These are phyloP conservation scores for Vanessa tameamea DNA, from an alignment of 1,140 invertebrate species.

Conservation along the genomic window DNA sequence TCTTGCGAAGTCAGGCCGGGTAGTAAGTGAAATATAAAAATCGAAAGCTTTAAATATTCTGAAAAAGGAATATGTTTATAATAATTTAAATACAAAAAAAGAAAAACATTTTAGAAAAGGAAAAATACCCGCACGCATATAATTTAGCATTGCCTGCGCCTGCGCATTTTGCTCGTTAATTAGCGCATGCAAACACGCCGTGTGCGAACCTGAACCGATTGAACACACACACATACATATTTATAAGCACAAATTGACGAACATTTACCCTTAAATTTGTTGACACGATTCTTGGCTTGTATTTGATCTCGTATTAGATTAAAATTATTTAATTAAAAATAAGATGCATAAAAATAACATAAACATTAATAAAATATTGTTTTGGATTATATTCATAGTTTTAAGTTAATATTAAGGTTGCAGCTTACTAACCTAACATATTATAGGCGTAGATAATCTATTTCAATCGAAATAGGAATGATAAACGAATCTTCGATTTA, in stretches of 20 bases:
- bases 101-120: background rate
- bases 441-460: too few relatives aligned
- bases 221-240: background rate
- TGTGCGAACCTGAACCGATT: slow-evolving; percentile 1
- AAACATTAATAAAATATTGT: too few relatives aligned
- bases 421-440: too few relatives aligned
- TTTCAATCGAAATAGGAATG: too few relatives aligned
- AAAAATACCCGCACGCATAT: background rate
- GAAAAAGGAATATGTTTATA: background rate
- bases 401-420: too few relatives aligned
- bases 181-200: slow-evolving; percentile 5
- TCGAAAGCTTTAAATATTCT: too few relatives aligned
- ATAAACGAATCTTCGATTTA: too few relatives aligned
- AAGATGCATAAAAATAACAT: too few relatives aligned
- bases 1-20: too few relatives aligned
- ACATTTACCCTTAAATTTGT: background rate
- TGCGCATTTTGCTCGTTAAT: slow-evolving; percentile 4
- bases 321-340: too few relatives aligned
- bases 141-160: background rate
- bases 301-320: background rate
- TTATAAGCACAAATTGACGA: slow-evolving; percentile 7
- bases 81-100: background rate
- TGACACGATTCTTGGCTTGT: background rate
- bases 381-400: too few relatives aligned
- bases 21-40: too few relatives aligned